These are phyloP conservation scores for Hoplostethus mediterraneus DNA, from an alignment of 2,797 vertebrate species.

Conservation along the genomic window DNA sequence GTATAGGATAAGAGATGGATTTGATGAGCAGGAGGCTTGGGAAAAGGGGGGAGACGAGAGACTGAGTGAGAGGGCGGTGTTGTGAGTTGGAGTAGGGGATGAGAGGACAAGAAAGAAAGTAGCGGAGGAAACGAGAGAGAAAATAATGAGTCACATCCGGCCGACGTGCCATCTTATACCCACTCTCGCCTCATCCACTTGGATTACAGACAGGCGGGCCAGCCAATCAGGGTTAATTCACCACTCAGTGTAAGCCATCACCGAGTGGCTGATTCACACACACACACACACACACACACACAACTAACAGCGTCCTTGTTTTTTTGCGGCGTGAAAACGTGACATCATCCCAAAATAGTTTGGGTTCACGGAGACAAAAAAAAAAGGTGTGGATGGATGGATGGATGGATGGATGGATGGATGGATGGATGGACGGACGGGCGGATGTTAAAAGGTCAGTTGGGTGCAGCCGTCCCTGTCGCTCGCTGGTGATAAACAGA, in stretches of 20 bases:
- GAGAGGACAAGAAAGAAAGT: constrained; percentile 56
- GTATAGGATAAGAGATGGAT: constrained; percentile 66
- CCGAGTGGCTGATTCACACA: constrained; percentile 19
- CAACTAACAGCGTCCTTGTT: constrained; percentile 24
- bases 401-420: constrained; percentile 3
- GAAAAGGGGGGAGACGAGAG: constrained; percentile 65
- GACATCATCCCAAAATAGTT: neutral
- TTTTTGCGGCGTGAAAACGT: constrained; percentile 5
- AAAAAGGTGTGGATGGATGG: neutral
- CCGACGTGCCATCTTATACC: constrained; percentile 16
- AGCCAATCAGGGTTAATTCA: constrained; percentile 68
- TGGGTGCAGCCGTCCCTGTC: neutral
- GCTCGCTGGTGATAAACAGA: neutral
- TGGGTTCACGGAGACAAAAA: constrained; percentile 7
- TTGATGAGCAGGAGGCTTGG: constrained; percentile 75
- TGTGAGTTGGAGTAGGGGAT: constrained; percentile 66
- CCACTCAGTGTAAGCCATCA: constrained; percentile 47
- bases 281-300: constrained; percentile 31
- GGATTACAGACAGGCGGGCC: constrained; percentile 60
- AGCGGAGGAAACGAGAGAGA: neutral
- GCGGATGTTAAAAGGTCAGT: neutral
- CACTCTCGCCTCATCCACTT: constrained; percentile 52
- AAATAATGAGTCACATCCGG: constrained; percentile 63
- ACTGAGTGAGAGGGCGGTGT: constrained; percentile 50
- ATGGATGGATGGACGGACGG: constrained; percentile 9